Percentiles rank a stretch among this genome's conserved stretches.
These are phyloP conservation scores for Myrmecobius fasciatus DNA, from an alignment of 2,113 vertebrate genomes.

Conservation along the genomic window DNA sequence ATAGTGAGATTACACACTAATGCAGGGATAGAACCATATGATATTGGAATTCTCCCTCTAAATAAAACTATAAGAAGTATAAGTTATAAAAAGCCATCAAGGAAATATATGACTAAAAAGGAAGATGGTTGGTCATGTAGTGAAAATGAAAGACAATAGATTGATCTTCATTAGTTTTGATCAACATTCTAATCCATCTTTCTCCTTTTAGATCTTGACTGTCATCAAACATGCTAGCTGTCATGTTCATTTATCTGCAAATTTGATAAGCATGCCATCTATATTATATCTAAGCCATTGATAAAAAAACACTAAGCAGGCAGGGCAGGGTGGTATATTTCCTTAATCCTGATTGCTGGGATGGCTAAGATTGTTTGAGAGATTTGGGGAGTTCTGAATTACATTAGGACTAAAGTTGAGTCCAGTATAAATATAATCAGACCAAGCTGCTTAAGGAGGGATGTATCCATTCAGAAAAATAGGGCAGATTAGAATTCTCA, in stretches of 20 bases:
- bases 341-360: background rate
- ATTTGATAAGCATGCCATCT: background rate
- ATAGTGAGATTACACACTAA: background rate
- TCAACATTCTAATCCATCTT: background rate
- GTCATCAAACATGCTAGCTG: background rate
- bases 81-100: background rate
- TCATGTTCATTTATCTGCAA: background rate
- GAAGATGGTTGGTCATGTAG: background rate
- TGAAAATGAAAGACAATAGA: background rate
- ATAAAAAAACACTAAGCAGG: background rate
- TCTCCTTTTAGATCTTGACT: background rate
- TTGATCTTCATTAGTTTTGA: background rate
- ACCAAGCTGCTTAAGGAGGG: background rate
- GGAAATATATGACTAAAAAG: background rate
- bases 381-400: background rate
- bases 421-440: background rate
- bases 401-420: background rate
- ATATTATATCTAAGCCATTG: background rate
- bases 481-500: background rate
- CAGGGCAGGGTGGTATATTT: background rate
- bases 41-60: background rate
- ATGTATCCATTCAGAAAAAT: background rate
- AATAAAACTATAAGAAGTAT: background rate
- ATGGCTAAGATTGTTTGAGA: background rate
- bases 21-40: background rate